phyloP scores from a whole-genome alignment of 2,888 invertebrate genomes.

The Lasius platythorax region DNA sequence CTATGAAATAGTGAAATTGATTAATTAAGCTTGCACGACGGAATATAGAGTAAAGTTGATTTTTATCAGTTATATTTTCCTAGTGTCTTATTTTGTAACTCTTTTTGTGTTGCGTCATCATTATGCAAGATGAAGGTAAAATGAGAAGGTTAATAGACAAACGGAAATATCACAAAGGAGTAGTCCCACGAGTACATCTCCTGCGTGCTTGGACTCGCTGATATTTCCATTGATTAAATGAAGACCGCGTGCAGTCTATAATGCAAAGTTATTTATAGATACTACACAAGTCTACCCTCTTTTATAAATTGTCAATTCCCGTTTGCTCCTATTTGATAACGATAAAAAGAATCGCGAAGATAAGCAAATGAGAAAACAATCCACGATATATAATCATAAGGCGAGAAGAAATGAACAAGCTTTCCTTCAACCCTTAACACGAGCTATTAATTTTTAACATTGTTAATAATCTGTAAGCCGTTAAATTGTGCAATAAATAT shows the following conservation, averaged over 20 bases:
- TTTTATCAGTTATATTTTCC: background rate
- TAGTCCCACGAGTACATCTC: background rate
- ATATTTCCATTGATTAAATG: constrained; percentile 14
- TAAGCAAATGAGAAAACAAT: background rate
- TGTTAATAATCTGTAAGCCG: background rate
- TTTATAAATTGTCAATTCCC: background rate
- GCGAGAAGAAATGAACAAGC: background rate
- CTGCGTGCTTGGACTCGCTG: background rate
- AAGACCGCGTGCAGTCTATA: background rate
- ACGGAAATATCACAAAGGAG: constrained; percentile 26
- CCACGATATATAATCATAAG: background rate
- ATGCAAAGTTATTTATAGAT: constrained; percentile 6
- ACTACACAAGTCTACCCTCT: background rate
- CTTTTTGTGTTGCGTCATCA: constrained; percentile 14
- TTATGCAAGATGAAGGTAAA: constrained; percentile 34
- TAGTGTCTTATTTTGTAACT: background rate
- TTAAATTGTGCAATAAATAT: background rate
- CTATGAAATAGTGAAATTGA: background rate
- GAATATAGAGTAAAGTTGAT: background rate
- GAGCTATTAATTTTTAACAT: background rate
- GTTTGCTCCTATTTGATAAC: background rate
- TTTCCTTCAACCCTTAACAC: constrained; percentile 8
- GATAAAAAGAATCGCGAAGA: background rate
- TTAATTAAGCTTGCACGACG: background rate
- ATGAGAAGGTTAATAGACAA: constrained; percentile 18